Conservation (phyloP, 2,113 vertebrate species). For the Entelurus aequoreus region DNA sequence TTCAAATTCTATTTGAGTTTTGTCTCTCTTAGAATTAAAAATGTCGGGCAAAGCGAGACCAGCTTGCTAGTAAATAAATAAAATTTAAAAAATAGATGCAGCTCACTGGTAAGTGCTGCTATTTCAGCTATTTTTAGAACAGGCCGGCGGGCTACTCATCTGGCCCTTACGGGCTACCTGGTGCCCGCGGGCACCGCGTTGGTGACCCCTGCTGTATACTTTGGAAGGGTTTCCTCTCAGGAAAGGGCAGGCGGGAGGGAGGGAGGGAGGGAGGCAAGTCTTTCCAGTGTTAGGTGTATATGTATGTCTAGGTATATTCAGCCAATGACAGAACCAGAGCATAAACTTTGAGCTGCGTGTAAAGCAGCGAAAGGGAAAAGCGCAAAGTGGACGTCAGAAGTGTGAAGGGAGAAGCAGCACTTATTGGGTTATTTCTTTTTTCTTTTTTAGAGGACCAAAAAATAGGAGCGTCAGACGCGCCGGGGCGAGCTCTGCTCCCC, state of each 20-base stretch:
- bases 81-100: no score
- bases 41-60: no score
- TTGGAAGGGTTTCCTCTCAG: no score
- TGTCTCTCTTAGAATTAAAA: no score
- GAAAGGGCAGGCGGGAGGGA: background rate
- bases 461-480: constrained; percentile 39
- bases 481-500: constrained; percentile 34
- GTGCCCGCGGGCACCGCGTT: no score
- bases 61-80: no score
- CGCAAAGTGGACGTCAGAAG: constrained; percentile 31
- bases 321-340: background rate
- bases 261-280: constrained; percentile 3
- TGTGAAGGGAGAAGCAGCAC: constrained; percentile 43
- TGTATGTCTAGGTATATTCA: background rate
- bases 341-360: constrained; percentile 22
- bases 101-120: no score
- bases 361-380: constrained; percentile 16
- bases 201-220: no score
- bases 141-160: no score
- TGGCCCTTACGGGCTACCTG: no score
- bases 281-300: constrained; percentile 12
- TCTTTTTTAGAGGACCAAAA: constrained; percentile 19
- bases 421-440: constrained; percentile 45
- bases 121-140: no score
- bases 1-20: no score